Base-by-base conservation (phyloP, 2,888 invertebrate genomes). In the Seira musarum region DNA sequence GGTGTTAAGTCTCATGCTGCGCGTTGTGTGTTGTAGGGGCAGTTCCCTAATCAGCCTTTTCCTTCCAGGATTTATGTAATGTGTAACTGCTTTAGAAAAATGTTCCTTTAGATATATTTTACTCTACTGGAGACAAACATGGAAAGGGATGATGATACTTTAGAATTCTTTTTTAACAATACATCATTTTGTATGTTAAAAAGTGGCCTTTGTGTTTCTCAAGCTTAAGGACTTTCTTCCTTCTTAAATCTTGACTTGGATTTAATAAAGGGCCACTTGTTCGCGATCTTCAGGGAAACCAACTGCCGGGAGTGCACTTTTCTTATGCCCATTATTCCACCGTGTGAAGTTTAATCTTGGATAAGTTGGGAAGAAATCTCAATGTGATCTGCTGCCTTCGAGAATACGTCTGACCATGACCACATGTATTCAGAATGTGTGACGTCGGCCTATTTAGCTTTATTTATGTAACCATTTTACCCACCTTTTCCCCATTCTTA, bases 381-480 rank as follows among this genome's bases (percentile, higher is more conserved):
- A 72, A 64, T 46, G 66, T 19, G 60, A 80, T 74, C 40, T 71
- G 74, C n/a, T n/a, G n/a, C n/a, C n/a, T n/a, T n/a, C n/a, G n/a
- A n/a, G n/a, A n/a, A n/a, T n/a, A n/a, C n/a, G n/a, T n/a, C n/a
- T n/a, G n/a, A n/a, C n/a, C n/a, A n/a, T 71, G 40, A 68, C 46
- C 75, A 76, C 46, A 68, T 70, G 66, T 70, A 74, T n/a, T n/a
- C n/a, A n/a, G 49, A 79, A 71, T 19, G 21, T 61, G 61, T 79
- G 79, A 79, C 68, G 79, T 79, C 71, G 75, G 72, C 79, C 82
- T 84, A 83, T 84, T 85, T 80, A 80, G 46, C 49, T 60, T 84
- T 83, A 85, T 85, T 85, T 85, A 85, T 84, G 85, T 81, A 67
- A 73, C 81, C 77, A 80, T 82, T 82, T 82, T 81, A 79, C 79